Evolutionary conservation across 37 sponge, comb jelly and placozoan genomes (phyloP), one percentile per base, ranked within the genome.

Genomic region (Amphimedon queenslandica): DNA sequence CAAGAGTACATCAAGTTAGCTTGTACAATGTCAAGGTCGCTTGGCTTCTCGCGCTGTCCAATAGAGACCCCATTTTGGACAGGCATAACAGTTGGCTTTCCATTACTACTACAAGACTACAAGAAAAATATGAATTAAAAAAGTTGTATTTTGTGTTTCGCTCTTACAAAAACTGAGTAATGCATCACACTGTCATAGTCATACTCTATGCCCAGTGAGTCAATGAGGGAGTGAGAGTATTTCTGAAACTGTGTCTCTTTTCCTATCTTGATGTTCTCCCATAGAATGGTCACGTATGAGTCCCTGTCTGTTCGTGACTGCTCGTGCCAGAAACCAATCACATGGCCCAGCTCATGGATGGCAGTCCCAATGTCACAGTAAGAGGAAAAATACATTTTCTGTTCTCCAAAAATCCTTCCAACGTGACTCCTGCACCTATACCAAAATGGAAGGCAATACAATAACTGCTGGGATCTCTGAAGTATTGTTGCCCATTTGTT

Each of bases 261-360:
- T 3, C 40, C 68, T 2, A 61, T 65, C 35, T 43, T 4, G 1
- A 93, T 88, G 67, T 93, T 88, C 31, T 73, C 61, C 80, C 76
- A 73, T 4, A 70, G 27, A 4, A 93, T 81, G 21, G 60, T 41
- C 1, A 93, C 78, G 60, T 88, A 84, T 1, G 33, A 0, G 68
- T 88, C 86, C 31, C 94, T 60, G 63, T 93, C 94, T 2, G 94
- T 82, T 0, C 94, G 75, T 3, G 82, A 76, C 37, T 93, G 94
- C 65, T 93, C 94, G 64, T 93, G 94, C 75, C 76, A 84, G 74
- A 88, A 82, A 20, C 94, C 94, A 21, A 93, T 56, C 18, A 79
- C 57, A 63, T 93, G 94, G 0, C 94, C 89, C 2, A 93, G 64
- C 72, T 93, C 94, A 47, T 93, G 94, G 10, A 85, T 70, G 20